Evolutionary conservation across 2,797 vertebrate genomes (phyloP), one percentile per base, ranked within the genome.

Genomic region (Gobionotothen gibberifrons): DNA sequence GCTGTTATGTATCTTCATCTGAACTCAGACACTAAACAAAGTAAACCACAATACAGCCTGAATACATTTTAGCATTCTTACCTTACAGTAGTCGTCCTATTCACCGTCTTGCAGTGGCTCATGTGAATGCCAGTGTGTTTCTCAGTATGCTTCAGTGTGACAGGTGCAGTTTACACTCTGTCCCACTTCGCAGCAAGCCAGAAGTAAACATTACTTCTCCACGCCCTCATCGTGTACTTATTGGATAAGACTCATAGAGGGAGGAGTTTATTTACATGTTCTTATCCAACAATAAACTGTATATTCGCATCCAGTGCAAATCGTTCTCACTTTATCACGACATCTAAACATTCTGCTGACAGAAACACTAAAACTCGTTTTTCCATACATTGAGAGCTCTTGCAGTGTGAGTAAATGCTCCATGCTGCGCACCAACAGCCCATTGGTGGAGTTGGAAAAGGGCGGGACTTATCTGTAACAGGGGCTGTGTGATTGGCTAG

Each of bases 171-270:
- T 55, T 71, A 80, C 86, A 73, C 85, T 75, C 60, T 92, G 90
- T 81, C 92, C 90, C 87, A 92, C 80, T 93, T 94, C 73, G 60
- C 44, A 3, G 39, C 72, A 46, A 19, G 71, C 48, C 48, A 56
- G 67, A 93, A 54, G 81, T 93, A 93, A 94, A 93, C 92, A 91
- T 69, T 78, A 79, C 76, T 44, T 57, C 10, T 57, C 70, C 87
- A 85, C 85, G 86, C 89, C 89, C 82, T 22, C 54, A 3, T 5
- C 19, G 8, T 17, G 13, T 46, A 32, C 65, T 87, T 6, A 92
- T 89, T 92, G 90, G 92, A 82, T 71, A 63, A 46, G 39, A 55
- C 8, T 17, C 15, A 1, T 0, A 26, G 51, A 49, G 42, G 87
- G 93, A 77, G 84, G 84, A 16, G 76, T 55, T 79, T n/a, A 2